Conservation (phyloP, 2,888 invertebrate species). For the Thecophora atra region DNA sequence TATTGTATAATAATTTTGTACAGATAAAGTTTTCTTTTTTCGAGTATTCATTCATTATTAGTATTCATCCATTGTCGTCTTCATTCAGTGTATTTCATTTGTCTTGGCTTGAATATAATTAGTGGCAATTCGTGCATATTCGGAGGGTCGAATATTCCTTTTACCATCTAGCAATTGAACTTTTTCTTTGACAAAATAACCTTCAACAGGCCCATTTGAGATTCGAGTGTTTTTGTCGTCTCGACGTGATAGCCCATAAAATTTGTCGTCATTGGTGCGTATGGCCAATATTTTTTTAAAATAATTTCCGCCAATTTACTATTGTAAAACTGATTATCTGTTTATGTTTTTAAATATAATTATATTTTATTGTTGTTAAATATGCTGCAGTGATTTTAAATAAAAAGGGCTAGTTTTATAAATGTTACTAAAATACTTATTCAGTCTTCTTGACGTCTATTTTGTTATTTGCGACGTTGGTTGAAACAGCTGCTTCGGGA, state of each 20-base stretch:
- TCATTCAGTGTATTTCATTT: no score
- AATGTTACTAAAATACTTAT: no score
- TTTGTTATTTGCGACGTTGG: no score
- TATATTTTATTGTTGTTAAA: background rate
- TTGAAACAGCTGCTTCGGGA: no score
- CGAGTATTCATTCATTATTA: no score
- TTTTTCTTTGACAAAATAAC: conserved; percentile 18
- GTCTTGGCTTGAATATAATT: background rate
- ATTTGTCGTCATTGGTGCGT: conserved; percentile 13
- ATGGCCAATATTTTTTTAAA: conserved; percentile 9
- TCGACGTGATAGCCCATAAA: conserved; percentile 4
- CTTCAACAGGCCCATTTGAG: conserved; percentile 14
- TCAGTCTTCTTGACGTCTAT: no score
- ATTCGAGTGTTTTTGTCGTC: conserved; percentile 15
- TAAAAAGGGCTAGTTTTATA: no score
- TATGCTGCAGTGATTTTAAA: background rate
- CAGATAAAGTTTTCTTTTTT: no score
- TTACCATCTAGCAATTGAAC: background rate
- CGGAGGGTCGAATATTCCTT: conserved; percentile 12
- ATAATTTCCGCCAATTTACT: background rate
- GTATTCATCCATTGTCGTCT: no score
- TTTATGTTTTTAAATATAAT: no score
- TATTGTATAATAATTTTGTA: no score
- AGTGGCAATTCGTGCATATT: conserved; percentile 14
- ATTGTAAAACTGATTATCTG: background rate